Conservation (phyloP, 2,113 vertebrate genomes). For the Caloenas nicobarica region DNA sequence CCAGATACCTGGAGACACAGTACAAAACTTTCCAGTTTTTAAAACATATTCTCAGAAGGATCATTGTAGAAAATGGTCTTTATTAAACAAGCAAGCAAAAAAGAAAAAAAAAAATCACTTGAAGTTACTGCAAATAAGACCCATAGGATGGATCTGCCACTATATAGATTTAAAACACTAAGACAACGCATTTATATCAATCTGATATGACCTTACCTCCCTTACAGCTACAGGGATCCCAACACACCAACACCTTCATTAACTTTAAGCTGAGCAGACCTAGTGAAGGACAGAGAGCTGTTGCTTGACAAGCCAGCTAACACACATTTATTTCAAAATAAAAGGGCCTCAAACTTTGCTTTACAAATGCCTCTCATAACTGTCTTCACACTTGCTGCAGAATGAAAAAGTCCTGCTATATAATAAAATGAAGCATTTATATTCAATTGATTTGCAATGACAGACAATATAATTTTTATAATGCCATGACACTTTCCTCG, state of each 20-base stretch:
- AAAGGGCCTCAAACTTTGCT: neutral
- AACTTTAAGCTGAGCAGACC: neutral
- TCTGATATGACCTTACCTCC: neutral
- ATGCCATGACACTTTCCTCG: neutral
- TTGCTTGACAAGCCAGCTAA: neutral
- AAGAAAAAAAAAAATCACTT: neutral
- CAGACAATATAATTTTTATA: neutral
- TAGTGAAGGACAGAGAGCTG: neutral
- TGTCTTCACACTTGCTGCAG: neutral
- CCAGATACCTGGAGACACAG: neutral
- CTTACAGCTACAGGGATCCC: neutral
- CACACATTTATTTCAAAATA: neutral
- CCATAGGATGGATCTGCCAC: neutral
- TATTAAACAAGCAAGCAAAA: neutral
- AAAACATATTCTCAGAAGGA: neutral
- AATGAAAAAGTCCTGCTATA: neutral
- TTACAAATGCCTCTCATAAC: neutral
- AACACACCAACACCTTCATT: neutral
- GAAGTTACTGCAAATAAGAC: neutral
- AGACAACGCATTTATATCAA: neutral
- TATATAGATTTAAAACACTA: neutral
- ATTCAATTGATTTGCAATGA: neutral
- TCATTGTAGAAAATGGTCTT: neutral
- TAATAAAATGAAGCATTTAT: neutral
- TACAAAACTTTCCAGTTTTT: neutral